Conservation (phyloP, 2,888 invertebrate genomes). For the Pogonocherus hispidulus region DNA sequence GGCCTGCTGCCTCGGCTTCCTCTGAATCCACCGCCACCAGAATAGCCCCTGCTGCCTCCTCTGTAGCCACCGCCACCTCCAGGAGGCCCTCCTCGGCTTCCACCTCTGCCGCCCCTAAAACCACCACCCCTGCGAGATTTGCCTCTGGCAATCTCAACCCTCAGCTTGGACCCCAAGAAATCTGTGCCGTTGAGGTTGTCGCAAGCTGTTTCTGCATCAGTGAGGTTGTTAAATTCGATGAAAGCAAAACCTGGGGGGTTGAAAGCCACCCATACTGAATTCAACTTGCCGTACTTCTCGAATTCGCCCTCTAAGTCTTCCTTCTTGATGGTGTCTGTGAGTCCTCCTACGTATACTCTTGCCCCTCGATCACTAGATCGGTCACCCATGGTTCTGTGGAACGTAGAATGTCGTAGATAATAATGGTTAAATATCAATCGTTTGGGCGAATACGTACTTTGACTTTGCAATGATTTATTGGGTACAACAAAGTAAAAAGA, state of each 20-base stretch:
- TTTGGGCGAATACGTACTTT: slow-evolving; percentile 67
- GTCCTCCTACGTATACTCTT: slow-evolving; percentile 91
- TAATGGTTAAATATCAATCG: slow-evolving; percentile 56
- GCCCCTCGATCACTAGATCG: slow-evolving; percentile 71
- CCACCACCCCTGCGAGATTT: slow-evolving; percentile 78
- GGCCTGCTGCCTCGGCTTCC: slow-evolving; percentile 51
- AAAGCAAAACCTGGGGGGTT: slow-evolving; percentile 96
- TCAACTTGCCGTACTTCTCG: slow-evolving; percentile 92
- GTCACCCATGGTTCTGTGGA: slow-evolving; percentile 66
- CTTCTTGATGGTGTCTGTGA: slow-evolving; percentile 90
- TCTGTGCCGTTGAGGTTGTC: slow-evolving; percentile 90
- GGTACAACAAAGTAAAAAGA: slow-evolving; percentile 53
- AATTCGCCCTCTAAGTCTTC: slow-evolving; percentile 93
- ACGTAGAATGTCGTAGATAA: slow-evolving; percentile 64
- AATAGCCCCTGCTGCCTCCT: slow-evolving; percentile 51
- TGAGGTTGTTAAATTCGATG: slow-evolving; percentile 90
- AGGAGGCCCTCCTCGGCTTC: slow-evolving; percentile 67
- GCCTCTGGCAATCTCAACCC: slow-evolving; percentile 90
- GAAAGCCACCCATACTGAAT: slow-evolving; percentile 94
- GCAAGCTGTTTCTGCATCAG: slow-evolving; percentile 92
- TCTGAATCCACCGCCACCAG: slow-evolving; percentile 49
- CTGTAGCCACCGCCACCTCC: slow-evolving; percentile 67
- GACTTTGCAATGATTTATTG: slow-evolving; percentile 50
- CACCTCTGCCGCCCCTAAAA: slow-evolving; percentile 73
- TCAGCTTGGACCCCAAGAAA: slow-evolving; percentile 87